Conservation (phyloP, 1,140 invertebrate species). For the Nasonia longicornis region DNA sequence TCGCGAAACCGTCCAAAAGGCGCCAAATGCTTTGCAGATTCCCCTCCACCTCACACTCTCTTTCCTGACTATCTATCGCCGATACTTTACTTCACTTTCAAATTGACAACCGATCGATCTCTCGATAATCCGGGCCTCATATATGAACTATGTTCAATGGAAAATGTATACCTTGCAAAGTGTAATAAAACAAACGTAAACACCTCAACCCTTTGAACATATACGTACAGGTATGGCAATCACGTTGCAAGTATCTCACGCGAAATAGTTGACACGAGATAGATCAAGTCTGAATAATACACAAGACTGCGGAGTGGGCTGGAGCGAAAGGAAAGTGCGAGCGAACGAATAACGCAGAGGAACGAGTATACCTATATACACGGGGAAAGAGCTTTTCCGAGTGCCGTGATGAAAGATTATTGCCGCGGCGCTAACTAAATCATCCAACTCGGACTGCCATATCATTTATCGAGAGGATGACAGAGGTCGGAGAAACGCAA, state of each 20-base stretch:
- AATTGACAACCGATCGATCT: conserved; percentile 15
- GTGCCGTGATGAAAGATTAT: conserved; percentile 34
- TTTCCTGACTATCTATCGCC: not conserved
- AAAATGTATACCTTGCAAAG: not conserved
- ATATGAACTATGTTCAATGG: too few species aligned
- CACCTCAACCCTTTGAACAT: not conserved
- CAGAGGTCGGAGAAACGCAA: not conserved
- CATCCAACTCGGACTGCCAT: conserved; percentile 10
- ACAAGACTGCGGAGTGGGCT: not conserved
- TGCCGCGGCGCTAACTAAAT: conserved; percentile 22
- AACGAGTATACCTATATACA: not conserved
- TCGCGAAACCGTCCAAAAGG: not conserved
- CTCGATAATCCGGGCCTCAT: not conserved
- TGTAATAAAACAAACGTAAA: not conserved
- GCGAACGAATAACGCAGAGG: not conserved
- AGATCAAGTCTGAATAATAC: conserved; percentile 40
- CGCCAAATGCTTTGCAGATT: not conserved
- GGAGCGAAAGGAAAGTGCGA: too few species aligned
- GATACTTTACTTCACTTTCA: conserved; percentile 10
- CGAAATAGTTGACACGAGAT: conserved; percentile 15
- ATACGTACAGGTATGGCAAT: too few species aligned
- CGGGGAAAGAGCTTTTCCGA: not conserved
- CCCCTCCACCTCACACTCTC: not conserved
- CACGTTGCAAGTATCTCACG: not conserved
- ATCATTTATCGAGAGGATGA: conserved; percentile 22